Evolutionary conservation across 1,140 invertebrate species (phyloP).

Genomic region (Eurosta solidaginis): DNA sequence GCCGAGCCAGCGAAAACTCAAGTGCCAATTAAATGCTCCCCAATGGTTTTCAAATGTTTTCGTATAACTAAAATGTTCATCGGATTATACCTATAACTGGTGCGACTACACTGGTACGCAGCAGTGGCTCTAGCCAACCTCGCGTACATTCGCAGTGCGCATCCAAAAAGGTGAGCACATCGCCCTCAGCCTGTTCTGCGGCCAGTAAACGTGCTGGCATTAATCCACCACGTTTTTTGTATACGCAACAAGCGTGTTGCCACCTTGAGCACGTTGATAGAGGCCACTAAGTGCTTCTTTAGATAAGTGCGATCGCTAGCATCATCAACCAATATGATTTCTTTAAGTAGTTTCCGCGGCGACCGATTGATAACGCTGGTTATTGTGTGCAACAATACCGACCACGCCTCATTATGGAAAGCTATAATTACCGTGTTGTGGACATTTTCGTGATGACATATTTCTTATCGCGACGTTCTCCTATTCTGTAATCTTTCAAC

Average conservation of each 20-base stretch:
- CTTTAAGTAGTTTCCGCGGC: constrained; percentile 73
- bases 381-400: no score
- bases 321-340: constrained; percentile 94
- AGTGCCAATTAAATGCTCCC: constrained; percentile 96
- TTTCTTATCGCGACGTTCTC: no score
- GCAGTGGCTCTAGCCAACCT: constrained; percentile 89
- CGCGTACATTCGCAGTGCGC: constrained; percentile 90
- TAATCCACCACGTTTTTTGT: constrained; percentile 73
- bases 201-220: constrained; percentile 86
- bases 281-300: constrained; percentile 75
- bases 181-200: constrained; percentile 74
- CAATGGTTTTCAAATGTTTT: constrained; percentile 90
- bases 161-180: constrained; percentile 82
- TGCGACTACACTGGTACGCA: constrained; percentile 78
- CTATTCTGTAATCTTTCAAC: no score
- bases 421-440: no score
- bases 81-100: constrained; percentile 96
- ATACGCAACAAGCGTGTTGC: constrained; percentile 72
- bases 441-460: no score
- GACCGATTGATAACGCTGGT: constrained; percentile 82
- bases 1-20: constrained; percentile 77
- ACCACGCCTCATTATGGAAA: no score
- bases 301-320: constrained; percentile 85
- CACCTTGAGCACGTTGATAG: constrained; percentile 73
- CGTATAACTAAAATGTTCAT: constrained; percentile 89